Percentiles rank a stretch among this genome's conserved stretches.
Evolutionary conservation across 1,140 invertebrate species (phyloP).

Genomic region (Aphis craccivora): DNA sequence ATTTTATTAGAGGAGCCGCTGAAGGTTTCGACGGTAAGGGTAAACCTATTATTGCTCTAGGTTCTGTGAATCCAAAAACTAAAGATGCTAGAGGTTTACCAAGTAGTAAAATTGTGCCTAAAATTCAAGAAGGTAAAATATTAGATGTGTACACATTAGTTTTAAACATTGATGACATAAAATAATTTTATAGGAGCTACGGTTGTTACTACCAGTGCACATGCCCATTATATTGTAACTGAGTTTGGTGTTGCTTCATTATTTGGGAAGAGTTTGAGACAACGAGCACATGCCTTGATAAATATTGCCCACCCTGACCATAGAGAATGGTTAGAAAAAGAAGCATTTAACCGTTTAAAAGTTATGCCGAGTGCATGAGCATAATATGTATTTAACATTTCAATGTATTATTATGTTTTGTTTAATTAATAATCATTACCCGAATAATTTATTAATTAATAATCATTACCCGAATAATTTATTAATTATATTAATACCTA

Average conservation of each 20-base stretch:
- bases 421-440: not conserved
- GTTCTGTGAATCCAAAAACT: slow-evolving; percentile 79
- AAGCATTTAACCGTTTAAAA: slow-evolving; percentile 86
- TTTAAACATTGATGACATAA: slow-evolving; percentile 50
- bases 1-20: slow-evolving; percentile 93
- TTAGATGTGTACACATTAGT: not conserved
- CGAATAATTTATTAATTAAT: not conserved
- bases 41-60: slow-evolving; percentile 92
- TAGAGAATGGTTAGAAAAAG: slow-evolving; percentile 84
- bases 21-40: slow-evolving; percentile 86
- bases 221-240: slow-evolving; percentile 93
- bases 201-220: slow-evolving; percentile 90
- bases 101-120: slow-evolving; percentile 38
- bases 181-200: slow-evolving; percentile 77
- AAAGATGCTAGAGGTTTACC: slow-evolving; percentile 66
- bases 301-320: slow-evolving; percentile 90
- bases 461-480: not conserved
- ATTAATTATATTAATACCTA: not conserved
- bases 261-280: slow-evolving; percentile 88
- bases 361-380: slow-evolving; percentile 78
- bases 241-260: slow-evolving; percentile 90
- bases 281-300: slow-evolving; percentile 89
- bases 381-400: not conserved
- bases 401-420: not conserved
- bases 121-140: slow-evolving; percentile 52